Conservation (phyloP, 2,113 vertebrate species). For the Protomyctophum bolini region DNA sequence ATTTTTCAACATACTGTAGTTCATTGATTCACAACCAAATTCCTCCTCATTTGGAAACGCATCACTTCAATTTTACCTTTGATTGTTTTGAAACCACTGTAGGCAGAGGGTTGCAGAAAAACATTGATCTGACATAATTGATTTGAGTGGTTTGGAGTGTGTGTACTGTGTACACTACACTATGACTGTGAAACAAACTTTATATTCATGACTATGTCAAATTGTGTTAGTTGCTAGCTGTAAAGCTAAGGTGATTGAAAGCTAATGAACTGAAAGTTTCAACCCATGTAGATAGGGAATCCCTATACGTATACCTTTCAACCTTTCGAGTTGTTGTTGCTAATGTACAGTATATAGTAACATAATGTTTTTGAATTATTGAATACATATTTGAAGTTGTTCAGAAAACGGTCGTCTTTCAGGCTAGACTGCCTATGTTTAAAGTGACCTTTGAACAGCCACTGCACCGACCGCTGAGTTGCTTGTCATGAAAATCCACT, state of each 20-base stretch:
- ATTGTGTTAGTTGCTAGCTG: not conserved
- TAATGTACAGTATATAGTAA: too few relatives aligned
- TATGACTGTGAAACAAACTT: not conserved
- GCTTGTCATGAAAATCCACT: too few relatives aligned
- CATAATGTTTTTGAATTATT: too few relatives aligned
- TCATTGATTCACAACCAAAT: conserved; percentile 36
- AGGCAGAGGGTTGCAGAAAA: not conserved
- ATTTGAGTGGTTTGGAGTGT: not conserved
- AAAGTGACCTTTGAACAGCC: too few relatives aligned
- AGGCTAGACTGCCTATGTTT: too few relatives aligned
- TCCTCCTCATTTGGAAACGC: conserved; percentile 3
- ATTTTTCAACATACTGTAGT: conserved; percentile 45
- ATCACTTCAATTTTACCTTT: conserved; percentile 40
- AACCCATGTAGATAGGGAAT: too few relatives aligned
- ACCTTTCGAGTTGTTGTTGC: too few relatives aligned
- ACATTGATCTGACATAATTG: conserved; percentile 2
- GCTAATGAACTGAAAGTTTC: too few relatives aligned
- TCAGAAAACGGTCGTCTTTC: too few relatives aligned
- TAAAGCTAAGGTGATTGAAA: not conserved
- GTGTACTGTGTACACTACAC: not conserved
- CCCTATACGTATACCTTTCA: too few relatives aligned
- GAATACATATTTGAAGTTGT: too few relatives aligned
- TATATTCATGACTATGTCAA: not conserved
- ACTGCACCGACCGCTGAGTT: too few relatives aligned
- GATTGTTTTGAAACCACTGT: conserved; percentile 5